Conservation (phyloP, 1,140 invertebrate species). For the Apis florea region DNA sequence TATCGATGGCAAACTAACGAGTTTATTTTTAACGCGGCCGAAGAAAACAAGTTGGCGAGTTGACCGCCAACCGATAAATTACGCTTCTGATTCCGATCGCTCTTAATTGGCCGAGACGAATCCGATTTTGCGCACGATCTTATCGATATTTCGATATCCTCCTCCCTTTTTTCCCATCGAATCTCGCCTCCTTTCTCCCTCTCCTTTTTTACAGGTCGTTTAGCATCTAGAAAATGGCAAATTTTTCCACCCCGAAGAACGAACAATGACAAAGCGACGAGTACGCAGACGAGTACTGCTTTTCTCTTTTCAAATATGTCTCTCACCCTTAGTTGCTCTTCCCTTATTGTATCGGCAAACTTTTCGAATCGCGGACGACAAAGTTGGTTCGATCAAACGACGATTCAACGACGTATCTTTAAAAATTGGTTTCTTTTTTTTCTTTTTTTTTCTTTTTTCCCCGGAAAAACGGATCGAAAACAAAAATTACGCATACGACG, state of each 20-base stretch:
- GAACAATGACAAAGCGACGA: background rate
- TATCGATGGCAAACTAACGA: constrained; percentile 41
- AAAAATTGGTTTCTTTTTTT: no score
- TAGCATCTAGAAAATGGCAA: background rate
- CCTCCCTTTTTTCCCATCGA: background rate
- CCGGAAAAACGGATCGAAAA: no score
- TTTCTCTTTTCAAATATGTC: background rate
- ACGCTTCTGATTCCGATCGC: constrained; percentile 10
- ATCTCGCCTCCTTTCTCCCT: background rate
- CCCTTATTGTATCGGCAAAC: background rate
- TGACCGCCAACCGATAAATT: constrained; percentile 19
- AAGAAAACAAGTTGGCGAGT: constrained; percentile 31
- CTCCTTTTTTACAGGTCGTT: background rate
- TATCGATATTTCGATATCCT: no score
- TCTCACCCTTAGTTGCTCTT: background rate
- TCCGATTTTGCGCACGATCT: constrained; percentile 7
- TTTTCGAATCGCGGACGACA: background rate
- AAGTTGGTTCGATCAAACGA: background rate
- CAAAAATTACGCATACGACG: no score
- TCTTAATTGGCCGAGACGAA: constrained; percentile 31
- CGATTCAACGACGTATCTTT: no score
- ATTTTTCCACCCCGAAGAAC: background rate
- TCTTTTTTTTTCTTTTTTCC: no score
- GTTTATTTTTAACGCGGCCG: constrained; percentile 54
- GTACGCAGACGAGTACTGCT: background rate